Conservation (phyloP, 2,888 invertebrate species). For the Latheticus oryzae region DNA sequence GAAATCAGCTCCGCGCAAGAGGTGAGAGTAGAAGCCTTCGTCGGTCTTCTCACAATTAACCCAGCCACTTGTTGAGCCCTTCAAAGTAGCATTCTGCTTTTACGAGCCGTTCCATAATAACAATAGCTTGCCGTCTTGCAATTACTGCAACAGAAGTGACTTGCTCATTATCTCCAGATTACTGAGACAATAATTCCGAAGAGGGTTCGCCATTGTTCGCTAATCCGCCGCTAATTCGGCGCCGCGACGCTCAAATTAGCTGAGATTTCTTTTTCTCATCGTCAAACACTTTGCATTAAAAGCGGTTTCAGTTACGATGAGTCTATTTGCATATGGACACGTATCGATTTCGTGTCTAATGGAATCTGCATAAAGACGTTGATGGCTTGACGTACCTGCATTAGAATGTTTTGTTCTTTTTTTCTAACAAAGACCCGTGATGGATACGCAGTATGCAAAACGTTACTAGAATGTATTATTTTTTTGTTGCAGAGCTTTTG, state of each 20-base stretch:
- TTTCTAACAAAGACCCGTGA: slow-evolving; percentile 40
- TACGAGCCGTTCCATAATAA: too few species aligned
- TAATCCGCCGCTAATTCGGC: slow-evolving; percentile 50
- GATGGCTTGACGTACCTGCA: slow-evolving; percentile 46
- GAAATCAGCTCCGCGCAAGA: too few species aligned
- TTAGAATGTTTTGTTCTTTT: slow-evolving; percentile 43
- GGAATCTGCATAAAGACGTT: slow-evolving; percentile 48
- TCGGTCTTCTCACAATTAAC: too few species aligned
- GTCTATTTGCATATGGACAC: slow-evolving; percentile 39
- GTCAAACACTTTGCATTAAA: slow-evolving; percentile 5
- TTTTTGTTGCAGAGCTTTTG: slow-evolving; percentile 36
- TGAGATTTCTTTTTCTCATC: slow-evolving; percentile 9
- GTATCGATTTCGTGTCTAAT: slow-evolving; percentile 51
- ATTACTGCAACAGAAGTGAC: slow-evolving; percentile 52
- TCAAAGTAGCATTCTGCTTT: slow-evolving; percentile 48
- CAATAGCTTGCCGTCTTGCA: slow-evolving; percentile 49
- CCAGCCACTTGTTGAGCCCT: slow-evolving; percentile 53
- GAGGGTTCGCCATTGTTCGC: slow-evolving; percentile 44
- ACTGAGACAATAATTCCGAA: slow-evolving; percentile 54
- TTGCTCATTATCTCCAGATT: slow-evolving; percentile 57
- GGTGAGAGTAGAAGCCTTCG: too few species aligned
- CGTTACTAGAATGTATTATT: slow-evolving; percentile 18
- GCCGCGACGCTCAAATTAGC: slow-evolving; percentile 16
- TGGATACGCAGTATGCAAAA: slow-evolving; percentile 38
- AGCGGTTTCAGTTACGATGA: slow-evolving; percentile 13